Conservation (phyloP, 2,797 vertebrate genomes). For the Orestias chungarensis region DNA sequence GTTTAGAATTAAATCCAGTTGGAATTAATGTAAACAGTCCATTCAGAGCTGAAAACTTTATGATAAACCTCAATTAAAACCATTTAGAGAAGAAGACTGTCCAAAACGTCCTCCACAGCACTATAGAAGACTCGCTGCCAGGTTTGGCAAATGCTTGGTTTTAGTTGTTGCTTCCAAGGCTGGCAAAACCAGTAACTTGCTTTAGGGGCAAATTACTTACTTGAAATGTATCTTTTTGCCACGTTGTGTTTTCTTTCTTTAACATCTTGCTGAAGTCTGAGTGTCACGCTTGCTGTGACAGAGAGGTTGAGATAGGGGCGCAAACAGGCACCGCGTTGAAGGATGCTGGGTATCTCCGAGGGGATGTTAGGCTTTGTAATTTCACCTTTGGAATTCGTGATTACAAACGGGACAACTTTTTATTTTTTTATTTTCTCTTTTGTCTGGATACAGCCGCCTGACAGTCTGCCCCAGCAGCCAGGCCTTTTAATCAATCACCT, state of each 20-base stretch:
- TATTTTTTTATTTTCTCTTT: constrained; percentile 99
- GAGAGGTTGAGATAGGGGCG: constrained; percentile 74
- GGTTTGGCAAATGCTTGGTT: neutral
- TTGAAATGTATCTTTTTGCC: too few relatives aligned
- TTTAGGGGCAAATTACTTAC: neutral
- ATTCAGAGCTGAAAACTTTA: neutral
- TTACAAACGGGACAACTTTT: constrained; percentile 99
- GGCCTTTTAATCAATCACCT: constrained; percentile 99
- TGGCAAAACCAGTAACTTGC: neutral
- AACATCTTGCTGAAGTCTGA: constrained; percentile 53
- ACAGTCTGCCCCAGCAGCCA: constrained; percentile 93
- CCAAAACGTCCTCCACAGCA: neutral
- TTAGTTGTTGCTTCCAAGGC: neutral
- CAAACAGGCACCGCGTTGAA: constrained; percentile 66
- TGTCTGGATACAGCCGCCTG: constrained; percentile 96
- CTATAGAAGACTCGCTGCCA: neutral
- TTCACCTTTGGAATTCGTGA: constrained; percentile 99
- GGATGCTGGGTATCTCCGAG: constrained; percentile 74
- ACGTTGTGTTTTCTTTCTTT: constrained; percentile 68
- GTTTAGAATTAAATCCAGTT: neutral
- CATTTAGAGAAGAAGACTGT: neutral
- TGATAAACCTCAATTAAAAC: neutral
- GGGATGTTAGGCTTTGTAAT: constrained; percentile 96
- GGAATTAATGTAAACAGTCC: neutral
- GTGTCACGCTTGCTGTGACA: constrained; percentile 57